Conservation (phyloP, 1,140 invertebrate species). For the Drosophila pallidifrons region DNA sequence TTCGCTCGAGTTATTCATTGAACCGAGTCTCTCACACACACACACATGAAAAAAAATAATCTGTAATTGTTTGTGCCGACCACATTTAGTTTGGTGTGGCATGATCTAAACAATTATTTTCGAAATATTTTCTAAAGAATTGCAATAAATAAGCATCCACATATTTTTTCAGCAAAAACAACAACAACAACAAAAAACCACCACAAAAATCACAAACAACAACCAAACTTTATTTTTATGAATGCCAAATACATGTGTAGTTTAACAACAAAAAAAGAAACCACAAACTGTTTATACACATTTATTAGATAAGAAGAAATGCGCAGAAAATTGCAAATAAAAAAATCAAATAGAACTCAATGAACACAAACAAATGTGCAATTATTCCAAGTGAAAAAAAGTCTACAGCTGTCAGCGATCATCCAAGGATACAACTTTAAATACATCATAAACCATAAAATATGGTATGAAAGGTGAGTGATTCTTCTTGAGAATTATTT, state of each 20-base stretch:
- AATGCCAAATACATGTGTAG: constrained; percentile 43
- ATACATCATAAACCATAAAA: constrained; percentile 19
- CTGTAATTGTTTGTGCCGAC: constrained; percentile 1
- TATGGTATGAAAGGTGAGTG: constrained; percentile 45
- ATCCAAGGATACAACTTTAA: constrained; percentile 30
- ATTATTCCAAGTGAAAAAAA: constrained; percentile 12
- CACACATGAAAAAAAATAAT: not conserved
- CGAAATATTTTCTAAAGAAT: constrained; percentile 35
- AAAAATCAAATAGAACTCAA: constrained; percentile 21
- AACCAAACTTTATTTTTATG: constrained; percentile 36
- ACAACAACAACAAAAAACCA: not conserved
- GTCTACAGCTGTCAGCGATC: constrained; percentile 29
- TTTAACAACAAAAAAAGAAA: constrained; percentile 5
- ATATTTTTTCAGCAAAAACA: constrained; percentile 53
- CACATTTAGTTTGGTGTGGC: constrained; percentile 14
- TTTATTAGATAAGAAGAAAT: constrained; percentile 12
- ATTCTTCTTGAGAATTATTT: not conserved
- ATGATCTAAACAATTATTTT: constrained; percentile 42
- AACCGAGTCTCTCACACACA: constrained; percentile 42
- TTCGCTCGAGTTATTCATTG: constrained; percentile 57
- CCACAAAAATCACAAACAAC: constrained; percentile 3
- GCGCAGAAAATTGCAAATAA: constrained; percentile 11
- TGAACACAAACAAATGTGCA: constrained; percentile 36
- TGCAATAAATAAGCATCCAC: constrained; percentile 41
- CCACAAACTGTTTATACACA: constrained; percentile 32